A percentile compares a stretch with the other conserved stretches of the same genome.
phyloP scores from a whole-genome alignment of 2,888 invertebrate genomes.

The Spisula solida region DNA sequence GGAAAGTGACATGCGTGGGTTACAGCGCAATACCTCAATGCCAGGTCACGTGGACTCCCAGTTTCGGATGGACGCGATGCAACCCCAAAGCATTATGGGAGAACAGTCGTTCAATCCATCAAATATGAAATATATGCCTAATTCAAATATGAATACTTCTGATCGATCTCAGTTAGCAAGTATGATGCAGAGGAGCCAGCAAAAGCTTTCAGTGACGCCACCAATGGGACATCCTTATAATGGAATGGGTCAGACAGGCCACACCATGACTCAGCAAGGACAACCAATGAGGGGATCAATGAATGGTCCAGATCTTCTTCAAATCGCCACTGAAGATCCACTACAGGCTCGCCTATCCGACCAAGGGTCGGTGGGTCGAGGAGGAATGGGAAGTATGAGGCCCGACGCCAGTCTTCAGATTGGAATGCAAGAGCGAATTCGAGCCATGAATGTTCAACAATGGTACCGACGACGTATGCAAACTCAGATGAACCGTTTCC shows the following conservation, averaged over 20 bases:
- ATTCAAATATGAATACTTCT: background rate
- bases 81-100: background rate
- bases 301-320: background rate
- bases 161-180: background rate
- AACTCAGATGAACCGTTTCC: conserved; percentile 27
- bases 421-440: conserved; percentile 47
- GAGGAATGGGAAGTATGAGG: background rate
- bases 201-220: background rate
- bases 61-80: background rate
- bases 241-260: background rate
- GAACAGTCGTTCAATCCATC: background rate
- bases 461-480: conserved; percentile 44
- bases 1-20: background rate
- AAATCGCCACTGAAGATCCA: background rate
- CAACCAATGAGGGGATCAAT: conserved; percentile 2
- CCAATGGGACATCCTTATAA: background rate
- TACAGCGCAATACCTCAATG: background rate
- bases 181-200: background rate
- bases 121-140: background rate
- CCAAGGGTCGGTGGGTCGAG: background rate
- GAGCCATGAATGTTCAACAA: conserved; percentile 47
- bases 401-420: conserved; percentile 23
- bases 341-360: background rate
- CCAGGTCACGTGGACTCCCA: background rate
- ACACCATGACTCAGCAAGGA: background rate